A percentile compares a stretch with the other conserved stretches of the same genome.
phyloP scores from a whole-genome alignment of 1,140 invertebrate species.

The Cecropterus lyciades region DNA sequence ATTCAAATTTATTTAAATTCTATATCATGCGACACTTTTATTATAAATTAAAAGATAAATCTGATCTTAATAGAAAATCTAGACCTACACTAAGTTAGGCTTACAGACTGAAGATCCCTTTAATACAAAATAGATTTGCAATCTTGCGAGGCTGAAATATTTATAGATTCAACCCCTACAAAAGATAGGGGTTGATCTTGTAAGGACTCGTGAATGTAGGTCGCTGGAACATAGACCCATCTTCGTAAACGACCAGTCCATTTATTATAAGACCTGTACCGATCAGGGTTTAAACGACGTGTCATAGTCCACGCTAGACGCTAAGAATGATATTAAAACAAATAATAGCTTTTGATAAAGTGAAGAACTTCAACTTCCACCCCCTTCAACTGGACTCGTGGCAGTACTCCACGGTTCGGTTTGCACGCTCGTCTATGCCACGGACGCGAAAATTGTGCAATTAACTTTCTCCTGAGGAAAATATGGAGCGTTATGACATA shows the following conservation, averaged over 20 bases:
- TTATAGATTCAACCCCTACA: slow-evolving; percentile 19
- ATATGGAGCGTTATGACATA: too few species aligned
- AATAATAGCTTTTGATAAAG: too few species aligned
- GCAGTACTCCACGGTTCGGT: too few species aligned
- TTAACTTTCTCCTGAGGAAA: too few species aligned
- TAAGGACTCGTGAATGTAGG: neutral
- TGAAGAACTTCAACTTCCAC: too few species aligned
- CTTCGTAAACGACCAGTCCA: slow-evolving; percentile 11
- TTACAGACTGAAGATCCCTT: neutral
- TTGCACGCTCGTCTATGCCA: too few species aligned
- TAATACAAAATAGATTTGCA: neutral
- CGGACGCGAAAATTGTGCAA: too few species aligned
- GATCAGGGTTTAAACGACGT: neutral
- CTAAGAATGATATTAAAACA: too few species aligned
- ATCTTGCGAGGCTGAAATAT: slow-evolving; percentile 17
- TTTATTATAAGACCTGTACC: slow-evolving; percentile 9
- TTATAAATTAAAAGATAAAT: neutral
- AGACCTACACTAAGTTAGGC: neutral
- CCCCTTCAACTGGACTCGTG: too few species aligned
- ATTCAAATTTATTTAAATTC: too few species aligned
- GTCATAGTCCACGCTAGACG: neutral
- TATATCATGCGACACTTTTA: too few species aligned
- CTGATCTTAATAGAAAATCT: slow-evolving; percentile 14
- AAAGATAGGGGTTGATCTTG: slow-evolving; percentile 7
- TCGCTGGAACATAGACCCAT: neutral